Conservation (phyloP, 2,113 vertebrate genomes). For the Oryctolagus cuniculus region DNA sequence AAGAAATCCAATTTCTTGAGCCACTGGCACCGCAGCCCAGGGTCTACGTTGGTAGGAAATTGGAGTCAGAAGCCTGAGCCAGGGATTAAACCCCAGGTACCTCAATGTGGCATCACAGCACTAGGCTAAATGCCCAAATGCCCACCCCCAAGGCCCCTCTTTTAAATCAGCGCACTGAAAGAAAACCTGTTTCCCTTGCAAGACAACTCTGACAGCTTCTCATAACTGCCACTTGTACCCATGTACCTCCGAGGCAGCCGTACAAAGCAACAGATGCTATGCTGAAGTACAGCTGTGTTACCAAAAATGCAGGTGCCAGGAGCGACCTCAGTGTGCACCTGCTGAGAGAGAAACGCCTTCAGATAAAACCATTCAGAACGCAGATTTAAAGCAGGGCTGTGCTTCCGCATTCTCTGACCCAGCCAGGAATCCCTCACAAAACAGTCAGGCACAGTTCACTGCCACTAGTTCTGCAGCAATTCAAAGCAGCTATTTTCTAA, state of each 20-base stretch:
- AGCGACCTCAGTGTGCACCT: constrained; percentile 34
- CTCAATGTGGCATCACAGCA: too few relatives aligned
- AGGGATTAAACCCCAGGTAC: too few relatives aligned
- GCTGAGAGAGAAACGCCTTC: neutral
- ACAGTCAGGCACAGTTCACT: neutral
- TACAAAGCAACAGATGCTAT: constrained; percentile 72
- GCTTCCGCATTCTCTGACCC: neutral
- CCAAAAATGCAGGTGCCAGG: constrained; percentile 10
- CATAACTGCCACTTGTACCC: constrained; percentile 63
- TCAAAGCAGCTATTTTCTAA: neutral
- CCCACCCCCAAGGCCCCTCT: neutral
- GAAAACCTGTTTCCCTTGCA: constrained; percentile 41
- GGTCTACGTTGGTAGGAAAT: too few relatives aligned
- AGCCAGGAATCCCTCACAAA: neutral
- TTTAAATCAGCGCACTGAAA: neutral
- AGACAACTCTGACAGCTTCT: constrained; percentile 75
- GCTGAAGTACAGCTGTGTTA: constrained; percentile 46
- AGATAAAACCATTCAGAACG: neutral
- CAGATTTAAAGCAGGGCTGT: neutral
- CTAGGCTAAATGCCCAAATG: too few relatives aligned
- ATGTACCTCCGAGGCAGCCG: constrained; percentile 82
- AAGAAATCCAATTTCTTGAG: too few relatives aligned
- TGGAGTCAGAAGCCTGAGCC: too few relatives aligned
- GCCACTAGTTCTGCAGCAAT: neutral
- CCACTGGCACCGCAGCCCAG: too few relatives aligned